Evolutionary conservation across 2,113 vertebrate genomes (phyloP), one percentile per base, ranked within the genome.

Genomic region (Corvus cornix): DNA sequence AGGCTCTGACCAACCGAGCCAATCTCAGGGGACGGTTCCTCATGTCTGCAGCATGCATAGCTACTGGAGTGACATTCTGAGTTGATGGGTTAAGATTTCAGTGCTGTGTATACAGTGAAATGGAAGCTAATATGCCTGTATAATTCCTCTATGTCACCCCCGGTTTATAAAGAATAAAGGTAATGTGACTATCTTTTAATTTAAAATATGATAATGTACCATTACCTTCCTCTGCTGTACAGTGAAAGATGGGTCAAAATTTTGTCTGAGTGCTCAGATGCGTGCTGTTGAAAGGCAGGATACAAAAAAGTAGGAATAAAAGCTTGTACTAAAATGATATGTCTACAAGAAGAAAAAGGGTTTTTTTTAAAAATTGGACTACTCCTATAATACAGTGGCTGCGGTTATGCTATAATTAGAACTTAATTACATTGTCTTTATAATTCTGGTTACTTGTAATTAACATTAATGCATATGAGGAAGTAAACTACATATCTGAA

Each of bases 381-480:
- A 66, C 35, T 60, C 30, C 88, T 93, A 20, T 30, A 94, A 67
- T 41, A 73, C 8, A 69, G 85, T 88, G 73, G 82, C 76, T 96
- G 93, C 7, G 93, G 93, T 97, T 96, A 88, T 76, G 64, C 33
- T 77, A 44, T 80, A 96, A 96, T 95, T 95, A 95, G 56, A 94
- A 95, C 52, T n/a, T 84, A 96, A 96, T 96, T 96, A 90, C 90
- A 96, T 86, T 90, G 84, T 91, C 84, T 95, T 93, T 95, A 76
- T 93, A 91, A 84, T 93, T 94, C 72, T 96, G 75, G 87, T 93
- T 95, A 70, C 84, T 88, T 90, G 72, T 94, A 97, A 93, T 96
- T 97, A 97, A 87, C 92, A 93, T 95, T 94, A 96, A 94, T 97
- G 76, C 85, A 95, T 92, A 95, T 86, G n/a, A 94, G 93, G 93